Percentiles rank a stretch among this genome's conserved stretches.
These are phyloP conservation scores for Tolmerus cingulatus DNA, from an alignment of 2,888 invertebrate genomes.

Conservation along the genomic window DNA sequence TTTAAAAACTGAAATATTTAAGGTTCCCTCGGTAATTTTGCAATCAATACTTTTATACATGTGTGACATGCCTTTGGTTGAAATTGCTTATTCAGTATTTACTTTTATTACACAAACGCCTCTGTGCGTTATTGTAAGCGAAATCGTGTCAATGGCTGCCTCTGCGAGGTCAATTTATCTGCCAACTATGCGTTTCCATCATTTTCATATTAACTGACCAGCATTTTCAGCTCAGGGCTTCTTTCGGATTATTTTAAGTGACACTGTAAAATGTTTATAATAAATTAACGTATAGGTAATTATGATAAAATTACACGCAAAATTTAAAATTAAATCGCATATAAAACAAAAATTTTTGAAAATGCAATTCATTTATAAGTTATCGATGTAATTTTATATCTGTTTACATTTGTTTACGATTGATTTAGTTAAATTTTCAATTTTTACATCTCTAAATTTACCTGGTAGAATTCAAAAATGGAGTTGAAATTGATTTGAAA, in stretches of 20 bases:
- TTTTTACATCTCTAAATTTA: too few relatives aligned
- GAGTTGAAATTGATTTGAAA: too few relatives aligned
- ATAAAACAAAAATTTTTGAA: too few relatives aligned
- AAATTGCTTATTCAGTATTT: background rate
- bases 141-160: constrained; percentile 21
- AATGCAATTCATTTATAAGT: too few relatives aligned
- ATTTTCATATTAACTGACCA: background rate
- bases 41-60: background rate
- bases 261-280: background rate
- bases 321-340: too few relatives aligned
- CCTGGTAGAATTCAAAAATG: too few relatives aligned
- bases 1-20: background rate
- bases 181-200: background rate
- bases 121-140: constrained; percentile 7
- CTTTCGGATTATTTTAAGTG: background rate
- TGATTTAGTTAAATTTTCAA: too few relatives aligned
- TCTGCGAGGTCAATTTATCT: background rate
- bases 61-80: background rate
- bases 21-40: background rate
- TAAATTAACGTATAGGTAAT: too few relatives aligned
- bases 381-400: too few relatives aligned
- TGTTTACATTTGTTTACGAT: too few relatives aligned
- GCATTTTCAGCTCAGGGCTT: background rate
- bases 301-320: too few relatives aligned
- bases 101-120: background rate